phyloP scores from a whole-genome alignment of 2,888 invertebrate genomes.

The Dicycla oo region DNA sequence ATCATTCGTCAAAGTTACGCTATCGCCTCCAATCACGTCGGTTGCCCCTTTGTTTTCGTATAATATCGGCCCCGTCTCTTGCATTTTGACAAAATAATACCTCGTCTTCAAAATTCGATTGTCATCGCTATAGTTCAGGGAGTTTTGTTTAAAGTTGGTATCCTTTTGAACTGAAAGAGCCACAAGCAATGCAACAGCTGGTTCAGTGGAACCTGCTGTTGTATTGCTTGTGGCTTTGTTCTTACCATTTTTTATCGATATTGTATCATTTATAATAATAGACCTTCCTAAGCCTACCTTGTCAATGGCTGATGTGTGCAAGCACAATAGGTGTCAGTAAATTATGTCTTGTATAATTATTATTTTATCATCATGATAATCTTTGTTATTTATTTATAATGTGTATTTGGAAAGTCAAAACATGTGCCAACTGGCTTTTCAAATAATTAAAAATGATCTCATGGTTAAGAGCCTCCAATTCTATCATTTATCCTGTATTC shows the following conservation, averaged over 20 bases:
- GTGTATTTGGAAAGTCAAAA: neutral
- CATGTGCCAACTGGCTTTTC: neutral
- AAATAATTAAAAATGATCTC: neutral
- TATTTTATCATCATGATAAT: neutral
- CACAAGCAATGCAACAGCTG: neutral
- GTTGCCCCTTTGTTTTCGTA: slow-evolving; percentile 52
- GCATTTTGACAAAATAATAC: slow-evolving; percentile 12
- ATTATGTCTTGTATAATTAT: neutral
- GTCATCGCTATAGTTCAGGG: neutral
- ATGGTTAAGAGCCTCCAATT: neutral
- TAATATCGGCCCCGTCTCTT: slow-evolving; percentile 37
- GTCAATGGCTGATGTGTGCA: slow-evolving; percentile 16
- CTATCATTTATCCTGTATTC: neutral
- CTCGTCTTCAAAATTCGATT: neutral
- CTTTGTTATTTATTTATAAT: slow-evolving; percentile 10
- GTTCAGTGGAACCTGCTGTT: neutral
- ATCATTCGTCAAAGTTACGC: slow-evolving; percentile 51
- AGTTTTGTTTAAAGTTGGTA: too few species aligned
- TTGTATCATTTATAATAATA: slow-evolving; percentile 16
- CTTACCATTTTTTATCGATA: slow-evolving; percentile 1
- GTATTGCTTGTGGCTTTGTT: neutral
- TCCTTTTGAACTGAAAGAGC: neutral
- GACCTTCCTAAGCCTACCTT: neutral
- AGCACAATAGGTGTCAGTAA: neutral
- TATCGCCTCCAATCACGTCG: slow-evolving; percentile 58